These are phyloP conservation scores for Platerodrilus igneus DNA, from an alignment of 2,888 invertebrate genomes.

Conservation along the genomic window DNA sequence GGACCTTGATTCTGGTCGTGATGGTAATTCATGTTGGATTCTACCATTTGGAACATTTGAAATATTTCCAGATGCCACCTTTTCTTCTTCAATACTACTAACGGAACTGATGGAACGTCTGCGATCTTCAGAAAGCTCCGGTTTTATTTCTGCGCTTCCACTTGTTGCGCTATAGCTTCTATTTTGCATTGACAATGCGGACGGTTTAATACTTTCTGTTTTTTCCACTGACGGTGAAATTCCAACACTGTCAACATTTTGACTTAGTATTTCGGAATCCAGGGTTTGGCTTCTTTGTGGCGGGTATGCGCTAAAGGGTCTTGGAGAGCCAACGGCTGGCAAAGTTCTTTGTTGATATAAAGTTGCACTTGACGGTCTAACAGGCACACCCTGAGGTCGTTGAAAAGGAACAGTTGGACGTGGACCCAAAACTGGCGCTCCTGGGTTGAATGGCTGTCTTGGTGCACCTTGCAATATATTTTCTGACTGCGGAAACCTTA, in stretches of 20 bases:
- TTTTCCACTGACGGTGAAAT: slow-evolving; percentile 42
- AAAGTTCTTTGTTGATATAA: slow-evolving; percentile 50
- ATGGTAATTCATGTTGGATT: slow-evolving; percentile 30
- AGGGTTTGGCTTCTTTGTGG: slow-evolving; percentile 38
- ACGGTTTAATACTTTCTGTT: slow-evolving; percentile 26
- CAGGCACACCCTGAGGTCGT: slow-evolving; percentile 30
- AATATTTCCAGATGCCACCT: slow-evolving; percentile 24
- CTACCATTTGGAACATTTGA: slow-evolving; percentile 6
- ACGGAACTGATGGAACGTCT: slow-evolving; percentile 52
- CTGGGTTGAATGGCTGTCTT: slow-evolving; percentile 21
- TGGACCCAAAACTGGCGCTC: slow-evolving; percentile 13
- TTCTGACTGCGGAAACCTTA: slow-evolving; percentile 20
- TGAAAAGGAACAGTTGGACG: slow-evolving; percentile 27
- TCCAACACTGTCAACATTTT: slow-evolving; percentile 38
- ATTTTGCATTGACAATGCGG: slow-evolving; percentile 50
- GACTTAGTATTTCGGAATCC: slow-evolving; percentile 40
- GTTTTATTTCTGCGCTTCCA: slow-evolving; percentile 48
- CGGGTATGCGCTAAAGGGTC: slow-evolving; percentile 11
- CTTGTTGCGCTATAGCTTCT: slow-evolving; percentile 55
- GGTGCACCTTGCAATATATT: slow-evolving; percentile 6
- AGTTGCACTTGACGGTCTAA: slow-evolving; percentile 37
- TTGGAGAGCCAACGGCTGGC: slow-evolving; percentile 41
- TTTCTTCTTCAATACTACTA: slow-evolving; percentile 46
- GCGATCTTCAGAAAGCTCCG: slow-evolving; percentile 52
- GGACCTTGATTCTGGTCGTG: slow-evolving; percentile 38